A percentile compares a stretch with the other conserved stretches of the same genome.
These are phyloP conservation scores for Mythimna loreyi DNA, from an alignment of 2,888 invertebrate species.

Conservation along the genomic window DNA sequence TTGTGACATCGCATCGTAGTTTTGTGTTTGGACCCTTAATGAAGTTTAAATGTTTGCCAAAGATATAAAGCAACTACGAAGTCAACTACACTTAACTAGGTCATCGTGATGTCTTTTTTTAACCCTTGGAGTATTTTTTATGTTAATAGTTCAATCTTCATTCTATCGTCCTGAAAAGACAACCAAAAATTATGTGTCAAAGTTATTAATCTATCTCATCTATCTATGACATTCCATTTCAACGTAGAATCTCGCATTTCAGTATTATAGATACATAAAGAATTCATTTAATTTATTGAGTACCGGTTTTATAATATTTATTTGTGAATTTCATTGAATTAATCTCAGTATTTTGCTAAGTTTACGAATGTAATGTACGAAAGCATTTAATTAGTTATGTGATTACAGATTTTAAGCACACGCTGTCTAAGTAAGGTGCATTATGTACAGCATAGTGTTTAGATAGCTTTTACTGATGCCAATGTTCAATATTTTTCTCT, in stretches of 20 bases:
- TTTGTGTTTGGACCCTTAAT: neutral
- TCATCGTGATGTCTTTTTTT: neutral
- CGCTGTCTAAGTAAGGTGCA: conserved; percentile 7
- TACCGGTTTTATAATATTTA: conserved; percentile 38
- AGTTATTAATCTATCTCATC: conserved; percentile 35
- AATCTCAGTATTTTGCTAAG: conserved; percentile 61
- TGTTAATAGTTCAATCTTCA: conserved; percentile 2
- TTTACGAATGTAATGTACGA: conserved; percentile 45
- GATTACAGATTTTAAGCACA: conserved; percentile 54
- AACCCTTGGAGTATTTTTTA: conserved; percentile 36
- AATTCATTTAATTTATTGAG: conserved; percentile 27
- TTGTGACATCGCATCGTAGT: too few species aligned
- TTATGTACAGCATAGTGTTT: conserved; percentile 17
- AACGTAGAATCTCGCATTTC: conserved; percentile 57
- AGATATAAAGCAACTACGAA: neutral
- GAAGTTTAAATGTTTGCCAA: neutral
- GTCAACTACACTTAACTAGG: neutral
- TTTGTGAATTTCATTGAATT: conserved; percentile 45
- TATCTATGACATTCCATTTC: conserved; percentile 58
- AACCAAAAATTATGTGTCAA: conserved; percentile 38
- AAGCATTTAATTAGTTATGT: conserved; percentile 50
- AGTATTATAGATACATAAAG: conserved; percentile 54
- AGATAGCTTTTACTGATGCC: neutral
- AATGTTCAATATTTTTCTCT: conserved; percentile 32
- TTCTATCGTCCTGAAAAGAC: neutral